A percentile compares a stretch with the other conserved stretches of the same genome.
These are phyloP conservation scores for Ovibos moschatus DNA, from an alignment of 2,113 vertebrate species.

Conservation along the genomic window DNA sequence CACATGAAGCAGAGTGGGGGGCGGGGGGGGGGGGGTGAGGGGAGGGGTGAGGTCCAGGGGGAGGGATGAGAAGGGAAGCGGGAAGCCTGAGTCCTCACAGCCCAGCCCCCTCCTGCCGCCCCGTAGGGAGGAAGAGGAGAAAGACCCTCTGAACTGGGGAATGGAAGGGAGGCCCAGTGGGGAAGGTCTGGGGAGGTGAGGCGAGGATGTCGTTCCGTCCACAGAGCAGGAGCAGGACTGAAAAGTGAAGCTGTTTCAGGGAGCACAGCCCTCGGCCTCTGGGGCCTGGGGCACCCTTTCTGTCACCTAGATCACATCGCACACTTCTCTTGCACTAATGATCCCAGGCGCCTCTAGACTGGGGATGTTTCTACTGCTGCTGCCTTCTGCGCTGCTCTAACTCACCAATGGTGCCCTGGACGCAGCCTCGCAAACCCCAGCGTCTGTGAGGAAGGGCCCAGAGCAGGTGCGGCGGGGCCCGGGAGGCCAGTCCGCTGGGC, in stretches of 20 bases:
- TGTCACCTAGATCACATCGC: not conserved
- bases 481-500: not conserved
- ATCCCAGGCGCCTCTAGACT: not conserved
- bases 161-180: too few relatives aligned
- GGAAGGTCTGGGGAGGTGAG: not conserved
- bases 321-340: slow-evolving; percentile 36
- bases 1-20: not conserved
- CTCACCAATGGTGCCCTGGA: not conserved
- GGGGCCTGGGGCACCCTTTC: not conserved
- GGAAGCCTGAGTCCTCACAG: not conserved
- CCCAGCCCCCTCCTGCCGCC: not conserved
- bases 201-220: accelerated
- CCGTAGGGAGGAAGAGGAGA: not conserved
- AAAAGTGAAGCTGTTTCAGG: not conserved
- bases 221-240: not conserved
- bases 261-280: not conserved
- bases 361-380: slow-evolving; percentile 21
- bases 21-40: not conserved
- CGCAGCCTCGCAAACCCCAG: not conserved
- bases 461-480: not conserved
- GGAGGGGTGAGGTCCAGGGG: not conserved
- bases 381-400: not conserved
- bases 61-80: not conserved
- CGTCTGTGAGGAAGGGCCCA: not conserved
- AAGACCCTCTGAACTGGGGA: not conserved